Conservation (phyloP, 2,113 vertebrate species). For the Choloepus hoffmanni region DNA sequence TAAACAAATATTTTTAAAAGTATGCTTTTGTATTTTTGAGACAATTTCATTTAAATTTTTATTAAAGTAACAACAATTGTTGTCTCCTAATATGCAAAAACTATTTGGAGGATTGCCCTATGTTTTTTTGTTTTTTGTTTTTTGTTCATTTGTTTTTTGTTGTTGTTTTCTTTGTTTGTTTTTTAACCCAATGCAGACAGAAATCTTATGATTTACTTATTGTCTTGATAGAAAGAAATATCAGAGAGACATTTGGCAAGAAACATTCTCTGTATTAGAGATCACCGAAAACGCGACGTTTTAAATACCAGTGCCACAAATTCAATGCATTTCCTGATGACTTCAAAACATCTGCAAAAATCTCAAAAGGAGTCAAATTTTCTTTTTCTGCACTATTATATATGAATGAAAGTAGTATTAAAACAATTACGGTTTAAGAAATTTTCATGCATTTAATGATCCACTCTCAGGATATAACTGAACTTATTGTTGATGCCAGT, state of each 20-base stretch:
- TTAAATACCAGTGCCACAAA: neutral
- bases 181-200: neutral
- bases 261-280: neutral
- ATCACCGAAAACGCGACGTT: neutral
- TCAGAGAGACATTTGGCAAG: neutral
- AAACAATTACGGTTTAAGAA: neutral
- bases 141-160: too few species aligned
- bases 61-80: neutral
- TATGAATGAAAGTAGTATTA: neutral
- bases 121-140: neutral
- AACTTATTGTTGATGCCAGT: neutral
- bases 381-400: neutral
- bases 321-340: neutral
- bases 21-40: neutral
- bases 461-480: neutral
- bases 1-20: neutral
- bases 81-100: neutral
- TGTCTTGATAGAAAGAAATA: neutral
- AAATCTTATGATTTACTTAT: neutral
- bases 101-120: neutral
- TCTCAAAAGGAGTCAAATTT: neutral
- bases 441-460: neutral
- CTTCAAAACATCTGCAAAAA: neutral
- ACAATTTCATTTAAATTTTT: neutral
- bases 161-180: neutral